Conservation (phyloP, 2,888 invertebrate species). For the Machimus rusticus region DNA sequence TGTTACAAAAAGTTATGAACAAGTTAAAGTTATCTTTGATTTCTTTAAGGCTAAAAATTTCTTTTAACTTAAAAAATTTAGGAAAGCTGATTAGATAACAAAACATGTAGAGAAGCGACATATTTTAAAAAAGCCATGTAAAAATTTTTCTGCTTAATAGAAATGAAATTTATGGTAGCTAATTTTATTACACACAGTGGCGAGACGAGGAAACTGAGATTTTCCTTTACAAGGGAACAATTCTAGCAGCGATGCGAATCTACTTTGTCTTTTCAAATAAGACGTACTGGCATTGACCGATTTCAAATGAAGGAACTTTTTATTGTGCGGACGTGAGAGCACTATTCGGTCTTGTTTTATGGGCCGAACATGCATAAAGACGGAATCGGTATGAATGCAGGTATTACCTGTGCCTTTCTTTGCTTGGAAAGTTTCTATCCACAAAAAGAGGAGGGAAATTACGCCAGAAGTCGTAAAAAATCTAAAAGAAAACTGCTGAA, state of each 20-base stretch:
- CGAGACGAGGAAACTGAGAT: background rate
- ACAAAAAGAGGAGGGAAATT: background rate
- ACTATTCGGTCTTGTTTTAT: conserved; percentile 46
- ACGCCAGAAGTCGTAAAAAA: conserved; percentile 9
- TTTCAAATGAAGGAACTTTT: conserved; percentile 45
- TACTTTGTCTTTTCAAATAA: conserved; percentile 26
- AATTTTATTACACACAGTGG: background rate
- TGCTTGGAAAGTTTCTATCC: background rate
- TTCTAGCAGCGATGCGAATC: background rate
- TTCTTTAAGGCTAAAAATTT: too few species aligned
- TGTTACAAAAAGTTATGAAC: too few species aligned
- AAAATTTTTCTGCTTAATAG: background rate
- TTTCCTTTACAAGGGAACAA: background rate
- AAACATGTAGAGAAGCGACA: background rate
- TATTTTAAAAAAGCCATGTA: background rate
- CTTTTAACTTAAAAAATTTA: background rate
- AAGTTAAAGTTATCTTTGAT: too few species aligned
- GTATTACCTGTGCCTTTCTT: conserved; percentile 13
- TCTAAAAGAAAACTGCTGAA: conserved; percentile 25
- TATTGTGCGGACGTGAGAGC: conserved; percentile 44
- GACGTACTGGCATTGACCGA: conserved; percentile 30
- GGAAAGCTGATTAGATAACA: background rate
- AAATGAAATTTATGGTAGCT: background rate
- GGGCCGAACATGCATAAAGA: conserved; percentile 42
- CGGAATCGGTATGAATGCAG: conserved; percentile 10